Evolutionary conservation across 2,113 vertebrate genomes (phyloP), one percentile per base, ranked within the genome.

Genomic region (Callospermophilus lateralis): DNA sequence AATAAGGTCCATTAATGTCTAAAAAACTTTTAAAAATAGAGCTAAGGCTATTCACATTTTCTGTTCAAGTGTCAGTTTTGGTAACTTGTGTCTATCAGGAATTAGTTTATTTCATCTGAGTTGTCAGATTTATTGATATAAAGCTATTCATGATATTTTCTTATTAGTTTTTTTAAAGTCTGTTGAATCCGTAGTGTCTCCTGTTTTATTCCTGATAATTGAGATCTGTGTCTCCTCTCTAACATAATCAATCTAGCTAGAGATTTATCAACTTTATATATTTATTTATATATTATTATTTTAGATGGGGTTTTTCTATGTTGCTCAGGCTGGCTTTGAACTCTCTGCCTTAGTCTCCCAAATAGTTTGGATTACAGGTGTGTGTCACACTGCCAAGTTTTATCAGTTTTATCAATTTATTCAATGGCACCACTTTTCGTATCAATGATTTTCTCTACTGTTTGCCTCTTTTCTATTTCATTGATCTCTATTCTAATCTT

Each of bases 401-500:
- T 63, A 45, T 28, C 45, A 30, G 53, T 80, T 73, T 53, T 88
- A 51, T 53, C 91, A 79, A 61, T 53, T 77, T 93, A 80, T 74
- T 90, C 39, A 32, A 20, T 20, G 8, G 8, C 74, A 45, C 39
- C 8, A 32, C 68, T 77, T 87, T 53, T 7, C 12, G 42, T 72
- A 53, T 53, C 42, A 74, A 24, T 79, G 42, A 55, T 72, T 84
- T 91, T 83, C 15, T 84, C 42, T 78, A 79, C 65, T 88, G 17
- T 87, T 81, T 85, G 26, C 55, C n/a, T 73, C n/a, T 78, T 89
- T 93, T 39, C 19, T 63, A 76, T 68, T 65, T 68, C 81, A 90
- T 51, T 78, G 30, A 76, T 94, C 87, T 70, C 45, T 26, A 81
- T 22, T 76, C 37, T 81, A 86, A 78, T 84, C 45, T 78, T 92